Base-by-base conservation (phyloP, 2,113 vertebrate species). In the Protobothrops mucrosquamatus region DNA sequence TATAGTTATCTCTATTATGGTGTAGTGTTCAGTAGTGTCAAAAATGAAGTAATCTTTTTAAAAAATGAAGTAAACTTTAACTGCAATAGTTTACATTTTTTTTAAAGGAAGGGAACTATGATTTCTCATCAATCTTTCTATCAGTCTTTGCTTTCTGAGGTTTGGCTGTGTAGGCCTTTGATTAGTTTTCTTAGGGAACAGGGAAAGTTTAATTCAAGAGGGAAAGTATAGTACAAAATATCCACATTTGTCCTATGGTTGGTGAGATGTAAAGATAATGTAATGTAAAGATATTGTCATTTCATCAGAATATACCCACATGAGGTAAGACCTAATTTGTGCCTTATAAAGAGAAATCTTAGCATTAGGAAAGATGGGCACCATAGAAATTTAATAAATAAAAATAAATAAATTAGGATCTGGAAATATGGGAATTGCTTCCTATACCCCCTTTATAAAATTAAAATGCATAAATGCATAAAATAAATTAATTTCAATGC, bases 1-100 rank as follows among this genome's bases (percentile, higher is more conserved):
- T 93, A 93, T 91, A 88, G 24, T 91, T 92, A 8, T 69, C 93
- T 92, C 92, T 74, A 5, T 93, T 93, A 94, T 3, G 29, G 23
- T 91, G 91, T 3, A 89, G 81, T 94, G 1, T 55, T 96, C 94
- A 94, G 10, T 92, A 8, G 34, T 74, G 54, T 11, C 48, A 94
- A 95, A 94, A 61, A 34, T 2, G 89, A 3, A 90, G 57, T 24
- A 23, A 86, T 88, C 1, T 86, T n/a, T 39, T 46, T 46, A 0
- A 94, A 95, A 94, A 61, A 34, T 2, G 89, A 3, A 90, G 57
- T 24, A 23, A 86, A 87, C 1, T 86, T n/a, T 39, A 94, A 91
- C n/a, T 15, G 12, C 15, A 18, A 2, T 89, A 5, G 14, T 0
- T 1, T 74, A 3, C 85, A 4, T 55, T 55, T 91, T 48, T 5